phyloP scores from a whole-genome alignment of 2,888 invertebrate genomes.

The Tupiocoris notatus region DNA sequence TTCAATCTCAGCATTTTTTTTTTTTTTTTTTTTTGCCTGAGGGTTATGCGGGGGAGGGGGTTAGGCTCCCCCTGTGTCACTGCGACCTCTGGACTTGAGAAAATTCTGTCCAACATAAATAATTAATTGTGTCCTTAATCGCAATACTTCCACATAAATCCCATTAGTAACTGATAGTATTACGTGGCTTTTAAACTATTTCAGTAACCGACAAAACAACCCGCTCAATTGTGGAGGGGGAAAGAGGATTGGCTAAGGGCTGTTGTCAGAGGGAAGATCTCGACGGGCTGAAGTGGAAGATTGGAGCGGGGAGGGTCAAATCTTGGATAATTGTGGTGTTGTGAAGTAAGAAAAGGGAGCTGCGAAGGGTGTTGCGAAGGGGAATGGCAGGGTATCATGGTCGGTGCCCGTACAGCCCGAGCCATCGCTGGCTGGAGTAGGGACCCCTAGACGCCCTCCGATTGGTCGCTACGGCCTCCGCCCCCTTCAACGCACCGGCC shows the following conservation, averaged over 20 bases:
- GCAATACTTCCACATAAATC: no score
- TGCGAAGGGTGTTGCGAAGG: neutral
- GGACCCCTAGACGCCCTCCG: neutral
- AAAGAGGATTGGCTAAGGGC: constrained; percentile 27
- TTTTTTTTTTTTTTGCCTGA: no score
- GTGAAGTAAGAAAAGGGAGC: constrained; percentile 35
- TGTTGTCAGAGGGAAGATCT: constrained; percentile 14
- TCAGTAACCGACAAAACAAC: neutral
- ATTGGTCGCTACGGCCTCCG: constrained; percentile 19
- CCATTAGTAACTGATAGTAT: neutral
- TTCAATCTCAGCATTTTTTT: no score
- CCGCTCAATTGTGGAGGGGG: neutral
- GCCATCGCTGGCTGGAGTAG: neutral
- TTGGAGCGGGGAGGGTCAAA: constrained; percentile 34
- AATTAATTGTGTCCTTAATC: no score
- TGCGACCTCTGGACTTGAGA: no score
- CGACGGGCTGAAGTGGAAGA: neutral
- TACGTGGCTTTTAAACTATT: neutral
- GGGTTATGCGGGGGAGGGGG: no score
- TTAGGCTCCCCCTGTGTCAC: no score
- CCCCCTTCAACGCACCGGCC: constrained; percentile 3
- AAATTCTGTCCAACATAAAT: no score
- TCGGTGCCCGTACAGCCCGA: neutral
- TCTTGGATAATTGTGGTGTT: constrained; percentile 43
- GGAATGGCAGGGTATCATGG: constrained; percentile 1